phyloP scores from a whole-genome alignment of 2,888 invertebrate species.

The Pecten maximus region DNA sequence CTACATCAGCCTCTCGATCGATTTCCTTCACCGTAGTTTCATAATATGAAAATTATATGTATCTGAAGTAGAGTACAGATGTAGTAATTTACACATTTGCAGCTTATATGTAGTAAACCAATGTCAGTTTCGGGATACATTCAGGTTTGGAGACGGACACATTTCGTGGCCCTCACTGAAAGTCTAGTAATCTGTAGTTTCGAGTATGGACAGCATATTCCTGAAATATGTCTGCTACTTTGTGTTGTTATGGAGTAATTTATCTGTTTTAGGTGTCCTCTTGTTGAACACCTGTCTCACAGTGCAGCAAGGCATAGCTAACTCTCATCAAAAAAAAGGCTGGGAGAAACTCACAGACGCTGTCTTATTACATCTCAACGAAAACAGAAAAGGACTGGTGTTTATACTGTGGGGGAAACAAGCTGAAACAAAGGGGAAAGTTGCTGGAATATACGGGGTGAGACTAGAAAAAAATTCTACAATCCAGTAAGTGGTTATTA shows the following conservation, averaged over 20 bases:
- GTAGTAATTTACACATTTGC: background rate
- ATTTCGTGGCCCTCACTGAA: background rate
- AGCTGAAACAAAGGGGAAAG: conserved; percentile 84
- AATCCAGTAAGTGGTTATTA: too few relatives aligned
- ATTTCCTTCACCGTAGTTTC: too few relatives aligned
- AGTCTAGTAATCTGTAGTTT: too few relatives aligned
- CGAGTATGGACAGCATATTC: too few relatives aligned
- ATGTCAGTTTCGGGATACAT: too few relatives aligned
- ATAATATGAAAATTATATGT: too few relatives aligned
- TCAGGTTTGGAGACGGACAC: too few relatives aligned
- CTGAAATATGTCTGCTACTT: too few relatives aligned
- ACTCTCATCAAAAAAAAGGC: conserved; percentile 86
- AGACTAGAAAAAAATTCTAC: too few relatives aligned
- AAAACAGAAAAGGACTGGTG: conserved; percentile 83
- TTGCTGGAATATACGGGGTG: conserved; percentile 82
- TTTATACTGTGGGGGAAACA: conserved; percentile 87
- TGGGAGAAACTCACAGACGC: conserved; percentile 87
- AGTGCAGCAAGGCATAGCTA: conserved; percentile 84
- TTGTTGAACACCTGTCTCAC: conserved; percentile 85
- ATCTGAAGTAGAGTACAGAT: too few relatives aligned
- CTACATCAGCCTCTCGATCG: too few relatives aligned
- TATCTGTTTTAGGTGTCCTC: conserved; percentile 83
- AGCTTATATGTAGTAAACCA: background rate
- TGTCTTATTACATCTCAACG: conserved; percentile 84
- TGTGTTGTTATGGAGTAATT: too few relatives aligned